A percentile compares a stretch with the other conserved stretches of the same genome.
Conservation (phyloP, 2,888 invertebrate genomes). For the Spialia ferax region DNA sequence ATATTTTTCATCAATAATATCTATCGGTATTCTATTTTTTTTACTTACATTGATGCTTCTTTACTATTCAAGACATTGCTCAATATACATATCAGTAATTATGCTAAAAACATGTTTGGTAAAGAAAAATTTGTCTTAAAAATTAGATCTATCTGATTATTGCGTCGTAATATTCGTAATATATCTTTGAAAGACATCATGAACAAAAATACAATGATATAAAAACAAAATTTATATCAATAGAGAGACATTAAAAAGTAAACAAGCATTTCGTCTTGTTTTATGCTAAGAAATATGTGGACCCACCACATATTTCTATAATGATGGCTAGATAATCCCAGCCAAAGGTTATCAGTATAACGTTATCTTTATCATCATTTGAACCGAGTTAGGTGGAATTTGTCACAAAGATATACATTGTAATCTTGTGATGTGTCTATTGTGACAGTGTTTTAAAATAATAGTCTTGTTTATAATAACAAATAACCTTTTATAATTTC, state of each 20-base stretch:
- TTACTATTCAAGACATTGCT: too few relatives aligned
- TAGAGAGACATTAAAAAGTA: constrained; percentile 11
- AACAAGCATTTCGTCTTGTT: constrained; percentile 11
- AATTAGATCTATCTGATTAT: too few relatives aligned
- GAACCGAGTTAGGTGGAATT: constrained; percentile 33
- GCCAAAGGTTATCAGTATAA: constrained; percentile 35
- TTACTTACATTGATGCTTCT: too few relatives aligned
- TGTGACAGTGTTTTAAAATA: constrained; percentile 16
- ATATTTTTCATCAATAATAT: too few relatives aligned
- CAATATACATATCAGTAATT: too few relatives aligned
- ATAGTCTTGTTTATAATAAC: not conserved
- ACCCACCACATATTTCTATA: not conserved
- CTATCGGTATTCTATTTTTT: too few relatives aligned
- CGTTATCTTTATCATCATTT: constrained; percentile 32
- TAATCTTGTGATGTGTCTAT: constrained; percentile 24
- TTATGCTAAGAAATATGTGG: constrained; percentile 14
- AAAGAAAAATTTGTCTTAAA: too few relatives aligned
- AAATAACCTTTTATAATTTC: constrained; percentile 7
- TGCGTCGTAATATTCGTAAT: not conserved
- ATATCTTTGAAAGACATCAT: not conserved
- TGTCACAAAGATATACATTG: constrained; percentile 36
- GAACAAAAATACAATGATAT: not conserved
- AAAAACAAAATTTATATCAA: constrained; percentile 11
- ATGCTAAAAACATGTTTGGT: too few relatives aligned
- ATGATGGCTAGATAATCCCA: constrained; percentile 30